phyloP scores from a whole-genome alignment of 2,113 vertebrate genomes.

The Xiphorhynchus elegans region DNA sequence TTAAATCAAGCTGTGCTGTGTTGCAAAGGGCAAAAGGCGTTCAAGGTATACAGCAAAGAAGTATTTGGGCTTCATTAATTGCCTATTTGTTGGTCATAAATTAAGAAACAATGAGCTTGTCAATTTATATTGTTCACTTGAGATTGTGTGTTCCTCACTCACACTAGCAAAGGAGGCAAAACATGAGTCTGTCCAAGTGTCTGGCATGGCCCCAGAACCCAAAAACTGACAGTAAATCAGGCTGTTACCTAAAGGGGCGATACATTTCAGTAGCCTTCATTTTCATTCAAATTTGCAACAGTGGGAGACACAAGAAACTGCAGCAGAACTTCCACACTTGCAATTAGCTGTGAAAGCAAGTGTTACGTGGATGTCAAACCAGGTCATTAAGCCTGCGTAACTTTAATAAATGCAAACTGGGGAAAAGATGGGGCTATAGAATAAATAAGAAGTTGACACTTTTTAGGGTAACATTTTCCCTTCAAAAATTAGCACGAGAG shows the following conservation, averaged over 20 bases:
- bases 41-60: slow-evolving; percentile 14
- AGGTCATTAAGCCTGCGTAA: background rate
- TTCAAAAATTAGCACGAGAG: background rate
- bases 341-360: background rate
- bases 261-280: background rate
- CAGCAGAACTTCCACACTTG: background rate
- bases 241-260: background rate
- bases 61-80: background rate
- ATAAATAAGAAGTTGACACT: background rate
- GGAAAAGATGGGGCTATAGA: background rate
- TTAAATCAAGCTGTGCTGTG: slow-evolving; percentile 37
- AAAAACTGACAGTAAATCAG: slow-evolving; percentile 34
- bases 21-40: background rate
- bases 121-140: background rate
- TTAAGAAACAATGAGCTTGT: slow-evolving; percentile 18
- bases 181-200: background rate
- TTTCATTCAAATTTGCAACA: background rate
- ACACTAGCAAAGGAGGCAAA: background rate
- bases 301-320: background rate
- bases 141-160: background rate
- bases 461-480: background rate
- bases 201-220: background rate
- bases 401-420: background rate
- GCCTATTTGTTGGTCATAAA: background rate
- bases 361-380: background rate